A percentile compares a stretch with the other conserved stretches of the same genome.
Evolutionary conservation across 1,140 invertebrate genomes (phyloP).

Genomic region (Listronotus bonariensis): DNA sequence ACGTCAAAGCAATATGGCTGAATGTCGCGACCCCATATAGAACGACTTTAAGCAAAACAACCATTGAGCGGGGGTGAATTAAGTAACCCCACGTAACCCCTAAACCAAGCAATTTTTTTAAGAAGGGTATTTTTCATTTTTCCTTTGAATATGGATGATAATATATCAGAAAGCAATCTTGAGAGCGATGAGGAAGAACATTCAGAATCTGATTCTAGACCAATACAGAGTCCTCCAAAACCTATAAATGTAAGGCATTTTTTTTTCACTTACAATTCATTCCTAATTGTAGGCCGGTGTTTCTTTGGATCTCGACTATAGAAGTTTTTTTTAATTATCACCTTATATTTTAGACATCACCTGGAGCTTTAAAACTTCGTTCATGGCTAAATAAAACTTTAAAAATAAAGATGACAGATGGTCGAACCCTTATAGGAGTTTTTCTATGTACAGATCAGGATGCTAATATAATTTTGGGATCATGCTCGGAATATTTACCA

Average conservation of each 20-base stretch:
- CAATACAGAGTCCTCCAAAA: slow-evolving; percentile 5
- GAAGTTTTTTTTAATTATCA: neutral
- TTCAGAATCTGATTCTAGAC: slow-evolving; percentile 15
- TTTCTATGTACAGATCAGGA: slow-evolving; percentile 92
- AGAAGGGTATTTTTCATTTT: no score
- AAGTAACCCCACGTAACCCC: no score
- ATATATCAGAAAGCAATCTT: slow-evolving; percentile 11
- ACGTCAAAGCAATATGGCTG: no score
- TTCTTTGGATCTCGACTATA: no score
- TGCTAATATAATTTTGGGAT: slow-evolving; percentile 87
- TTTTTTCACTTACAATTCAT: no score
- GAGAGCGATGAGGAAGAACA: slow-evolving; percentile 27
- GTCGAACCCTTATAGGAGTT: slow-evolving; percentile 81
- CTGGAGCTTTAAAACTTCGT: slow-evolving; percentile 65
- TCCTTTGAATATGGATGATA: slow-evolving; percentile 12
- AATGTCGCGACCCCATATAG: no score
- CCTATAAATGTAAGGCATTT: slow-evolving; percentile 22
- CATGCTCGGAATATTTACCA: slow-evolving; percentile 59
- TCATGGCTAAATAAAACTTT: slow-evolving; percentile 85
- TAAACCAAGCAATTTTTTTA: no score
- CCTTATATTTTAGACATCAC: slow-evolving; percentile 49
- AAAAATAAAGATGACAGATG: slow-evolving; percentile 89
- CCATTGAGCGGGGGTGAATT: no score
- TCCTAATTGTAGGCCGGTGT: no score
- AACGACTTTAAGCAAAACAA: no score